phyloP scores from a whole-genome alignment of 2,797 vertebrate species.

The Rhinichthys osculus region DNA sequence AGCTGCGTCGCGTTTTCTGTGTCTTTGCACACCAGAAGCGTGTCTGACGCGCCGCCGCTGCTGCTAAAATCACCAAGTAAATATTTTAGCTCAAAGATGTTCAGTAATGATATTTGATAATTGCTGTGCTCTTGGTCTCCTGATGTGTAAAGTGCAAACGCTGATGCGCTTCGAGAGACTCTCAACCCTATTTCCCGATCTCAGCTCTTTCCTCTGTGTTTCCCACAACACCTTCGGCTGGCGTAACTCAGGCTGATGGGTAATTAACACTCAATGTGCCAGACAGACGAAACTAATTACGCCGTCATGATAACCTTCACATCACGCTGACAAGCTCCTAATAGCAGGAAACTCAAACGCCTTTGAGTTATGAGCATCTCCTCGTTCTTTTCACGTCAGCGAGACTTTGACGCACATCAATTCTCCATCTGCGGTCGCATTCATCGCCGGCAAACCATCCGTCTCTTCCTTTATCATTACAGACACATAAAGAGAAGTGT shows the following conservation, averaged over 20 bases:
- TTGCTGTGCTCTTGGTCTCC: neutral
- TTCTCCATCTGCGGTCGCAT: conserved; percentile 44
- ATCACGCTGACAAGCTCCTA: conserved; percentile 67
- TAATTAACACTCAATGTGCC: conserved; percentile 69
- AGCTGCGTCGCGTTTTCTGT: no score
- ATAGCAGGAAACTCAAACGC: conserved; percentile 38
- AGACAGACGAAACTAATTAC: conserved; percentile 68
- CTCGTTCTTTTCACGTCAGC: conserved; percentile 10
- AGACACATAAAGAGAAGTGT: conserved; percentile 17
- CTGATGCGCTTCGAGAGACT: neutral
- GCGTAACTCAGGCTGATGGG: conserved; percentile 54
- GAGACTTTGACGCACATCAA: conserved; percentile 50
- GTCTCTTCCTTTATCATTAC: conserved; percentile 34
- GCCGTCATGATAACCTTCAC: conserved; percentile 66
- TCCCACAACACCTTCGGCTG: conserved; percentile 18
- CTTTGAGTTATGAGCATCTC: conserved; percentile 49
- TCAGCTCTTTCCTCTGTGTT: conserved; percentile 8
- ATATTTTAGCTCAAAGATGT: neutral
- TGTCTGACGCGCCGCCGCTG: no score
- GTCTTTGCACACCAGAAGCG: no score
- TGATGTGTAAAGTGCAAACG: neutral
- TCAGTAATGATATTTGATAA: neutral
- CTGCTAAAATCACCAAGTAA: neutral
- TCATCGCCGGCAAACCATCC: conserved; percentile 21
- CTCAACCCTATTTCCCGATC: neutral